Percentiles rank a stretch among this genome's conserved stretches.
Evolutionary conservation across 2,113 vertebrate genomes (phyloP).

Genomic region (Ammodytes marinus): DNA sequence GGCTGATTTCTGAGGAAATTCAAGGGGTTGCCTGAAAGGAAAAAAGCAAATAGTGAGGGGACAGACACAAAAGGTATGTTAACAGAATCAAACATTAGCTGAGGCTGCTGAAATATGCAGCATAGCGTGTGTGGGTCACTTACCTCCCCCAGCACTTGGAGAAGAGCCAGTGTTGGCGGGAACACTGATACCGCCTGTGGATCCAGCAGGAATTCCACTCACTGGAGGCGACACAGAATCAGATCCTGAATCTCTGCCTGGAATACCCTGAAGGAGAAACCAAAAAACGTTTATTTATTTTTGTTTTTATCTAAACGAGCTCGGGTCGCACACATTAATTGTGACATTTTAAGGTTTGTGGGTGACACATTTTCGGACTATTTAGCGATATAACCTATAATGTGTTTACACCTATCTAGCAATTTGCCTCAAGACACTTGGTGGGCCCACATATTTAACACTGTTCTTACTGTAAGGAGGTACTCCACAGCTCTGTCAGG

Average conservation of each 20-base stretch:
- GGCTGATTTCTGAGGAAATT: conserved; percentile 96
- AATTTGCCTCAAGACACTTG: not conserved
- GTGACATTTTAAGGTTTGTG: not conserved
- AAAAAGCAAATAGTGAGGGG: not conserved
- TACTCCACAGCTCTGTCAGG: conserved; percentile 97
- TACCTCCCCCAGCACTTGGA: conserved; percentile 82
- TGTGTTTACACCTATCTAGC: not conserved
- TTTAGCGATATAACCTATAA: not conserved
- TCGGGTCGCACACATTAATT: too few species aligned
- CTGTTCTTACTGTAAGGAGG: conserved; percentile 91
- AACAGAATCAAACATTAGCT: not conserved
- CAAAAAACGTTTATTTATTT: not conserved
- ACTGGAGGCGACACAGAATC: conserved; percentile 35
- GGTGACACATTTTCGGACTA: not conserved
- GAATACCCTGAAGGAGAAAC: conserved; percentile 88
- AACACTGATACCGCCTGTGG: conserved; percentile 53
- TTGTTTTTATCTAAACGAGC: not conserved
- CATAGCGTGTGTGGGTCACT: not conserved
- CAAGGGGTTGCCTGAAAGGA: conserved; percentile 90
- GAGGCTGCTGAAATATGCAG: not conserved
- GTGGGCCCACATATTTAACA: not conserved
- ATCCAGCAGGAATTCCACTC: conserved; percentile 70
- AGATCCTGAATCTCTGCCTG: conserved; percentile 84
- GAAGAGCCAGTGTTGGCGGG: conserved; percentile 81
- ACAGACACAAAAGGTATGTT: not conserved